Base-by-base conservation (phyloP, 2,113 vertebrate genomes). In the Beaufortia kweichowensis region DNA sequence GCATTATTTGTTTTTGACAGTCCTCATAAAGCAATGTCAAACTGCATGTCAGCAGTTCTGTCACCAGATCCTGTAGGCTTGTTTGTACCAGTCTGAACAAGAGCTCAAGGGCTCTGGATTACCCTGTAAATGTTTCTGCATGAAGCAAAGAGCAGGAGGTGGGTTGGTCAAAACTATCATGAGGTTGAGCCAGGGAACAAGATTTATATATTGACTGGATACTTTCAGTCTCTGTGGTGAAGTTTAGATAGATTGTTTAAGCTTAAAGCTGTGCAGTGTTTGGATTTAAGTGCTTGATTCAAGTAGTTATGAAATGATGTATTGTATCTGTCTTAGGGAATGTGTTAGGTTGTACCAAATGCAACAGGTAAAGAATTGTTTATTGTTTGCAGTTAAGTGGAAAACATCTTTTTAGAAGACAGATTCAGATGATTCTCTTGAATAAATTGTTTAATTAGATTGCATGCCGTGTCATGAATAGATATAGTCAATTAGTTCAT, bases 61-160 rank as follows among this genome's bases (percentile, higher is more conserved):
- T 89, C 88, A 86, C 73, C 81, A 29, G 77, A 76, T 83, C 71
- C 61, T 21, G 33, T 24, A 66, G 78, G 79, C 79, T 50, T 79
- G 78, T 69, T 46, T 79, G 63, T 86, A 85, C 85, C 82, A 84
- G 89, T 85, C 85, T 79, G 85, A 80, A 83, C 89, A 90, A 81
- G 86, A 85, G 80, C 55, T 35, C 6, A 23, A n/a, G n/a, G 70
- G 68, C 35, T 66, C 79, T 79, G 71, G 79, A 73, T 89, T 82
- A 86, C 65, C 84, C 76, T 81, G 81, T 77, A 78, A 83, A 82
- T 74, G 79, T 50, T 66, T 63, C 67, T 78, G 19, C 59, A 73
- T 19, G 29, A 35, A 62, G 59, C 57, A 9, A 26, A 79, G 59
- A 78, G 70, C 59, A 48, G 71, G 65, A 56, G 77, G 76, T 81